Percentiles rank a stretch among this genome's conserved stretches.
Conservation (phyloP, 2,113 vertebrate species). For the Pagrus major region DNA sequence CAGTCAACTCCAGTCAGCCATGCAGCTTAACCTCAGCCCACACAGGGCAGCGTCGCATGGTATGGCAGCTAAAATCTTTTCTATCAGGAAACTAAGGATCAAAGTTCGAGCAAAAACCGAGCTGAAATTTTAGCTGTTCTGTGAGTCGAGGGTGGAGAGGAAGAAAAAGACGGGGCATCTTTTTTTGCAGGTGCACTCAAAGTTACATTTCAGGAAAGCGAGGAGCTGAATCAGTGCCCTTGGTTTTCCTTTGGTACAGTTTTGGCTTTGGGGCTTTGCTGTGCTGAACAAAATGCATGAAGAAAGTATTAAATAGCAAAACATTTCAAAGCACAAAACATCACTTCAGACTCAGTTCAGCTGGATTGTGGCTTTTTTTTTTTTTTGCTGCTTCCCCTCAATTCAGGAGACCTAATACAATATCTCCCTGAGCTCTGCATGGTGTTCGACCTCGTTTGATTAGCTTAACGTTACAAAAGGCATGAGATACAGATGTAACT, state of each 20-base stretch:
- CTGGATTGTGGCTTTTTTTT: neutral
- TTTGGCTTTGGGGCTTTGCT: slow-evolving; percentile 14
- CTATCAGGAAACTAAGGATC: neutral
- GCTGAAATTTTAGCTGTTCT: neutral
- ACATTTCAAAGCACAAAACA: neutral
- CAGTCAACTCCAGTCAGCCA: slow-evolving; percentile 18
- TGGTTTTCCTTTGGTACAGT: neutral
- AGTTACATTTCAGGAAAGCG: neutral
- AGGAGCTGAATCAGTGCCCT: neutral
- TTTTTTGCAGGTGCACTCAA: neutral
- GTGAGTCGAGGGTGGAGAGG: neutral
- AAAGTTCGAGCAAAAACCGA: neutral
- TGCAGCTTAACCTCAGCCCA: neutral
- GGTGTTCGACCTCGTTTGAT: neutral
- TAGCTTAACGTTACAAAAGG: slow-evolving; percentile 8
- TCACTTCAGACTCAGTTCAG: neutral
- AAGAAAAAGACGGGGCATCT: neutral
- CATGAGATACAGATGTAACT: slow-evolving; percentile 22
- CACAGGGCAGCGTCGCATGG: neutral
- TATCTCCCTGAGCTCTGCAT: neutral
- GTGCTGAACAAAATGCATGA: neutral
- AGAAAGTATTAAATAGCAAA: neutral
- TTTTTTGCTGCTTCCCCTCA: neutral
- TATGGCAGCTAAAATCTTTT: neutral
- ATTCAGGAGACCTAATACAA: neutral